phyloP scores from a whole-genome alignment of 1,140 invertebrate genomes.

The Ooceraea biroi region DNA sequence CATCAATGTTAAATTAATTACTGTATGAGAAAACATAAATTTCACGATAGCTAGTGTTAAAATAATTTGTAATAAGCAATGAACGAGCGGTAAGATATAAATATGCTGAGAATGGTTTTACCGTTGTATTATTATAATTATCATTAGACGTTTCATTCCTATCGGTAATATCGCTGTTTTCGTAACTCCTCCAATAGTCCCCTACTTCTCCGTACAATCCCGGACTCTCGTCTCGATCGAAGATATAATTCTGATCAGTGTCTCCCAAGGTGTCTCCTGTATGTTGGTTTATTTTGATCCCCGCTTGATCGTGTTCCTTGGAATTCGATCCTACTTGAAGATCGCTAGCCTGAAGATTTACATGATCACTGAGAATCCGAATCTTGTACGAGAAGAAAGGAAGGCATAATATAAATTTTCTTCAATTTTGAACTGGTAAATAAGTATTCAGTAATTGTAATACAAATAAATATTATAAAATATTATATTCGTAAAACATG shows the following conservation, averaged over 20 bases:
- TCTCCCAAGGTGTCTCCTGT: neutral
- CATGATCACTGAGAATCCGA: neutral
- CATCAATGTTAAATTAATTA: neutral
- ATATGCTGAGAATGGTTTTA: constrained; percentile 16
- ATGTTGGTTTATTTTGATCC: neutral
- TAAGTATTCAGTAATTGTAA: neutral
- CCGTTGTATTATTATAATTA: constrained; percentile 47
- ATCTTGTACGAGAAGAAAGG: neutral
- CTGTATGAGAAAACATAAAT: neutral
- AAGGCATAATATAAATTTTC: neutral
- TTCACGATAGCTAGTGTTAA: too few species aligned
- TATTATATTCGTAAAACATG: too few species aligned
- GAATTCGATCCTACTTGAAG: neutral
- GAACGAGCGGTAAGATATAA: neutral
- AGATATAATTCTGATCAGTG: constrained; percentile 34
- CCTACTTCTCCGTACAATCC: constrained; percentile 79
- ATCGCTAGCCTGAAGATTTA: constrained; percentile 2
- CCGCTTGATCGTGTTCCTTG: neutral
- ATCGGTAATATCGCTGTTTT: constrained; percentile 50
- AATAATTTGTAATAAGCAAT: too few species aligned
- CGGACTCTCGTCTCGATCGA: constrained; percentile 76
- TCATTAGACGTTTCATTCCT: constrained; percentile 40
- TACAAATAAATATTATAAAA: neutral
- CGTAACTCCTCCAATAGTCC: constrained; percentile 75
- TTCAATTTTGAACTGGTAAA: neutral